Conservation (phyloP, 2,113 vertebrate species). For the Piaya cayana region DNA sequence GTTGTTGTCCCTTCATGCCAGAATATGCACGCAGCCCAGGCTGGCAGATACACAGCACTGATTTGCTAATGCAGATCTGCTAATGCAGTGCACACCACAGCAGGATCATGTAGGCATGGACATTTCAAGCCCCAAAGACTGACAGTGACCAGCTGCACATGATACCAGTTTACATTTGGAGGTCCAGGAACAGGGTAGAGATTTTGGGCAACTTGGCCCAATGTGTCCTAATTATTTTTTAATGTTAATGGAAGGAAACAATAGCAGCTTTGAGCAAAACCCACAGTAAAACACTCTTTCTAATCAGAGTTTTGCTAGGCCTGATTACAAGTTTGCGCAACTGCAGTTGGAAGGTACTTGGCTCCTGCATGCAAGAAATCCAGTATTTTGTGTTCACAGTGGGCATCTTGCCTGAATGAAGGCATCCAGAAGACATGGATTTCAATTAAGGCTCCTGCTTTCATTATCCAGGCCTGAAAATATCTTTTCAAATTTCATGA, state of each 20-base stretch:
- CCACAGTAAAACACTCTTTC: background rate
- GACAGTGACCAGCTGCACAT: background rate
- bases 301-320: background rate
- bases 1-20: background rate
- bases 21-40: accelerated
- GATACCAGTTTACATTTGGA: background rate
- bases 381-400: background rate
- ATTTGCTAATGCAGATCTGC: background rate
- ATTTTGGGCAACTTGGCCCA: background rate
- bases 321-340: background rate
- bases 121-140: background rate
- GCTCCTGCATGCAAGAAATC: background rate
- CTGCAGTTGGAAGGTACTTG: background rate
- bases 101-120: accelerated
- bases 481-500: background rate
- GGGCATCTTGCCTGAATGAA: background rate
- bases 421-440: background rate
- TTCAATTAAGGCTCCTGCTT: background rate
- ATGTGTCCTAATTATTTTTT: background rate
- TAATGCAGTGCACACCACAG: accelerated
- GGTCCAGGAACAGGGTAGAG: background rate
- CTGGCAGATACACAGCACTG: background rate
- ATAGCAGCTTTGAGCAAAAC: background rate
- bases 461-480: background rate
- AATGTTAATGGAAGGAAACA: background rate